Conservation (phyloP, 2,113 vertebrate species). For the Gymnobelideus leadbeateri region DNA sequence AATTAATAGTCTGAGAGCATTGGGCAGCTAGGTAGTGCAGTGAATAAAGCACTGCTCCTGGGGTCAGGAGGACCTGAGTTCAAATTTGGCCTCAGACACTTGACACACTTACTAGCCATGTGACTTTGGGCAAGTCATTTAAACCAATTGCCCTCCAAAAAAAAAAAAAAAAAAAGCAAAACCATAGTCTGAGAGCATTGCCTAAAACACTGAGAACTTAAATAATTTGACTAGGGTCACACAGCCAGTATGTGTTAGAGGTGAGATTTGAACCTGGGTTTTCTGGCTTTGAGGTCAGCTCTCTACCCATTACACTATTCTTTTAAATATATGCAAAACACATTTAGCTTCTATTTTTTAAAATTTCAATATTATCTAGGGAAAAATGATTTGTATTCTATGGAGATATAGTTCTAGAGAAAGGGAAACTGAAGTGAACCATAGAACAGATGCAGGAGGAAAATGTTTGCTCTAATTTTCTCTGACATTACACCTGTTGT, state of each 20-base stretch:
- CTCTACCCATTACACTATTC: not conserved
- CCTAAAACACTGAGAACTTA: not conserved
- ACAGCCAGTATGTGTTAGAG: not conserved
- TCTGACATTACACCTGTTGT: slow-evolving; percentile 8
- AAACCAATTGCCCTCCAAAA: no score
- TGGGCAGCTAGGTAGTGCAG: no score
- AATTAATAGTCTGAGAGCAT: not conserved
- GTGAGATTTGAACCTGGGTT: not conserved
- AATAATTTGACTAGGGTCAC: not conserved
- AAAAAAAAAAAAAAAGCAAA: no score
- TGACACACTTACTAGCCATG: no score
- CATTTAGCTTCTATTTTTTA: not conserved
- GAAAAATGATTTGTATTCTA: not conserved
- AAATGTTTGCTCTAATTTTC: slow-evolving; percentile 47
- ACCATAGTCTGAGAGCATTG: not conserved
- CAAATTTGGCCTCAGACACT: no score
- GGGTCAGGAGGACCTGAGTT: no score
- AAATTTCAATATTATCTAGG: not conserved
- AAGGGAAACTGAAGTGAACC: slow-evolving; percentile 26
- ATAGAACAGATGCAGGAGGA: slow-evolving; percentile 46
- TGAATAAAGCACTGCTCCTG: no score
- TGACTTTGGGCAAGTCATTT: no score
- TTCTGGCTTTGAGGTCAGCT: not conserved
- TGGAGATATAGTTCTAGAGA: not conserved
- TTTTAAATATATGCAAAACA: slow-evolving; percentile 10